A percentile compares a stretch with the other conserved stretches of the same genome.
Evolutionary conservation across 2,113 vertebrate species (phyloP).

Genomic region (Talpa occidentalis): DNA sequence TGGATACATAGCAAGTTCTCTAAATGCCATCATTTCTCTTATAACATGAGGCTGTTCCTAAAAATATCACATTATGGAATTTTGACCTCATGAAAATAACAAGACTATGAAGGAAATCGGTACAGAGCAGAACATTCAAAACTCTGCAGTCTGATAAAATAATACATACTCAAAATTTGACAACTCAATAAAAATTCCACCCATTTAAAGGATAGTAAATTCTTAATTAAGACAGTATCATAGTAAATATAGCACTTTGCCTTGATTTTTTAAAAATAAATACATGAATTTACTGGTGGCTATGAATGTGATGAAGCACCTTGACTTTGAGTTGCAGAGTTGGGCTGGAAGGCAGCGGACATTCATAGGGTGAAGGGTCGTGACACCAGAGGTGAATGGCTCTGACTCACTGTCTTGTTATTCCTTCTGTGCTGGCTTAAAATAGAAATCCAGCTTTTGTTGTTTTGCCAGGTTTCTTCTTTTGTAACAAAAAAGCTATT

Average conservation of each 20-base stretch:
- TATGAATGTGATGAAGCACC: not conserved
- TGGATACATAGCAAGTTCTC: not conserved
- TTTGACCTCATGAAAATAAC: conserved; percentile 3
- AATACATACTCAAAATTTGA: not conserved
- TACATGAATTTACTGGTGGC: not conserved
- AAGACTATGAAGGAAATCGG: not conserved
- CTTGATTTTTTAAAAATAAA: not conserved
- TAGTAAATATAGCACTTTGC: not conserved
- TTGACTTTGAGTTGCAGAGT: not conserved
- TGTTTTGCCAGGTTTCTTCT: conserved; percentile 52
- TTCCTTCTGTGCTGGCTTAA: conserved; percentile 50
- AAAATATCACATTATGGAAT: not conserved
- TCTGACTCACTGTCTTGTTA: conserved; percentile 64
- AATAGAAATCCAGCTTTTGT: conserved; percentile 68
- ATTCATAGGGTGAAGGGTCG: not conserved
- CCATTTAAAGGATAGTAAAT: not conserved
- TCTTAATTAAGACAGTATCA: not conserved
- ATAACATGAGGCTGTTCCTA: not conserved
- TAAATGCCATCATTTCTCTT: not conserved
- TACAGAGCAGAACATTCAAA: conserved; percentile 23
- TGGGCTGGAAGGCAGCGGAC: not conserved
- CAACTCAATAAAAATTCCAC: not conserved
- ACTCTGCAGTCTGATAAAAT: not conserved
- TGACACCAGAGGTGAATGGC: conserved; percentile 37
- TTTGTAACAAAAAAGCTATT: not conserved